Evolutionary conservation across 2,888 invertebrate species (phyloP).

Genomic region (Drosophila peninsularis): DNA sequence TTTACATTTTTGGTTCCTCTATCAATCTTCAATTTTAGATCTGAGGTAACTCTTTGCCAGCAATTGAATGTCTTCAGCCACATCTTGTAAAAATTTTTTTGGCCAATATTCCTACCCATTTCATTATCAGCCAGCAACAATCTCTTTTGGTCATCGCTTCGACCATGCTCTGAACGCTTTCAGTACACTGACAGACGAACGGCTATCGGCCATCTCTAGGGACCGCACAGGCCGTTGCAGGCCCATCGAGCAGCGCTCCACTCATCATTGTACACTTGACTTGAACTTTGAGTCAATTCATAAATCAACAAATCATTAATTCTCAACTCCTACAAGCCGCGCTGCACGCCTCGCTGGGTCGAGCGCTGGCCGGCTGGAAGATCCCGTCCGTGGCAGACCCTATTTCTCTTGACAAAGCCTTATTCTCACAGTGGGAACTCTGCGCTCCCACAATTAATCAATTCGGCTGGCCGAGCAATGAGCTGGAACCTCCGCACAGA

Average conservation of each 20-base stretch:
- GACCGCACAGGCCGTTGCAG: slow-evolving; percentile 53
- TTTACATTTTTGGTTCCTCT: no score
- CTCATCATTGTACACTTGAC: slow-evolving; percentile 81
- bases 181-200: slow-evolving; percentile 20
- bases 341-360: slow-evolving; percentile 41
- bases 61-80: not conserved
- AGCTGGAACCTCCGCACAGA: slow-evolving; percentile 58
- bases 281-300: slow-evolving; percentile 80
- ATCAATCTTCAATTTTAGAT: no score
- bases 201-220: slow-evolving; percentile 43
- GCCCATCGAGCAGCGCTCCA: slow-evolving; percentile 15
- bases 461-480: slow-evolving; percentile 58
- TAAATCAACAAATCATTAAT: slow-evolving; percentile 84
- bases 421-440: slow-evolving; percentile 74
- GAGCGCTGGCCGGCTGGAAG: slow-evolving; percentile 33
- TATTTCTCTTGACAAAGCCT: slow-evolving; percentile 31
- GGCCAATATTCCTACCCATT: not conserved
- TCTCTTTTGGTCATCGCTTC: slow-evolving; percentile 10
- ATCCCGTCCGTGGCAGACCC: slow-evolving; percentile 16
- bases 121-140: slow-evolving; percentile 15
- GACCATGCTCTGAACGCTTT: slow-evolving; percentile 31
- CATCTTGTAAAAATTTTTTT: not conserved
- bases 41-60: not conserved
- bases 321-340: slow-evolving; percentile 68
- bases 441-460: slow-evolving; percentile 84